Percentiles rank a stretch among this genome's conserved stretches.
phyloP scores from a whole-genome alignment of 30 jellyfish, hydroid and myxozoan genomes.

The Rhopilema esculentum region DNA sequence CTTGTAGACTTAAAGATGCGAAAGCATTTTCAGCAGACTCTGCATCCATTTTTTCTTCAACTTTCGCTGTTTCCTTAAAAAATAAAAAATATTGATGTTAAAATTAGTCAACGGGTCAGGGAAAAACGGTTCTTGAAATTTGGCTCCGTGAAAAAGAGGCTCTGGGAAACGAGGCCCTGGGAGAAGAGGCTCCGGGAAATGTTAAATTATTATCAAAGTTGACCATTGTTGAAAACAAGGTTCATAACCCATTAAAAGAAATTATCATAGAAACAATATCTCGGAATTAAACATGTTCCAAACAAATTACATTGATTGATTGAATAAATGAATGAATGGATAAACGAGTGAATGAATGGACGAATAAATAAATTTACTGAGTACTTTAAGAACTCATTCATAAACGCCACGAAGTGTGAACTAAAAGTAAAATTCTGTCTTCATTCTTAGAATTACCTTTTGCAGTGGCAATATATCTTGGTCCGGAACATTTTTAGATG shows the following conservation, averaged over 20 bases:
- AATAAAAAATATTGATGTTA: too few species aligned
- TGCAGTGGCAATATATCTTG: background rate
- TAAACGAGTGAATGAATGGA: background rate
- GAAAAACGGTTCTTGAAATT: too few species aligned
- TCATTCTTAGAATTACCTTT: background rate
- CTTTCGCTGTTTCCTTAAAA: background rate
- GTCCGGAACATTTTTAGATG: background rate
- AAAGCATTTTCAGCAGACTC: slow-evolving; percentile 56
- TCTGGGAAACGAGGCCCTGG: too few species aligned
- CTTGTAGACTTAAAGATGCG: slow-evolving; percentile 64
- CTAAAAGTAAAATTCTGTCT: background rate
- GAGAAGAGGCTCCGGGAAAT: too few species aligned
- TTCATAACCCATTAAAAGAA: background rate
- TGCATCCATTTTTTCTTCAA: slow-evolving; percentile 39
- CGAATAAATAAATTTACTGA: background rate
- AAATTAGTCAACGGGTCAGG: too few species aligned
- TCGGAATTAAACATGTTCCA: too few species aligned
- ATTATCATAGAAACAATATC: background rate
- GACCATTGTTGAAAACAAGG: too few species aligned
- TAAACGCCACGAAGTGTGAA: background rate
- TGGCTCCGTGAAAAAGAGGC: too few species aligned
- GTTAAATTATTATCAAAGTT: too few species aligned
- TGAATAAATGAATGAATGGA: background rate
- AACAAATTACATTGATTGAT: too few species aligned
- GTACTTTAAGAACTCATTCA: too few species aligned